Evolutionary conservation across 1,140 invertebrate species (phyloP), one percentile per base, ranked within the genome.

Genomic region (Maconellicoccus hirsutus): DNA sequence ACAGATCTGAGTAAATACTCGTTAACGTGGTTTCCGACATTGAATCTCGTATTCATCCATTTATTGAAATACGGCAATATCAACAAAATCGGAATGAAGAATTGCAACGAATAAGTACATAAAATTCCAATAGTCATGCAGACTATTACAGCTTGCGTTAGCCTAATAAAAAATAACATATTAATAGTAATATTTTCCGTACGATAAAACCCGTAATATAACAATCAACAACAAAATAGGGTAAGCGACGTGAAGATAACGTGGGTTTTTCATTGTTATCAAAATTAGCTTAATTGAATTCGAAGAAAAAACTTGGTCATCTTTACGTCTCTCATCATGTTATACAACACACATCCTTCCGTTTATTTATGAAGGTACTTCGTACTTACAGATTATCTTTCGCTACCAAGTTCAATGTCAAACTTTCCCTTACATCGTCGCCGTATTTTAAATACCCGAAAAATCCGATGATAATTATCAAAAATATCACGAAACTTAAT

Each of bases 71-170:
- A 73, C 4, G 72, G 72, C 73, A 74, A 75, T 70, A 96, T 89
- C 70, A 98, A 94, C 75, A 91, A 89, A 80, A 96, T 89, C 0
- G 96, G 93, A 0, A 98, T 94, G 79, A 98, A 98, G 78, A 98
- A 93, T 79, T 98, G 96, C 12, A 99, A 83, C 52, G 90, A 89
- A 79, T 96, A 98, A 0, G 93, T 93, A 38, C 96, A 85, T 81
- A 96, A 94, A 38, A 98, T 93, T 3, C 93, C 91, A 0, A 95
- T 77, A 0, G 92, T 90, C 78, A 98, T 96, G 86, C 94, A 90
- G 0, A 96, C 70, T 77, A 94, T 91, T 0, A 96, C 93, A 4
- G 86, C 83, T 78, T 94, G 86, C 3, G 92, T 91, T 69, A 94
- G 82, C 73, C 76, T 77, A 70, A 59, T 75, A 69, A 73, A 16